Evolutionary conservation across 2,888 invertebrate species (phyloP), one percentile per base, ranked within the genome.

Genomic region (Scelioninae gen. 1): DNA sequence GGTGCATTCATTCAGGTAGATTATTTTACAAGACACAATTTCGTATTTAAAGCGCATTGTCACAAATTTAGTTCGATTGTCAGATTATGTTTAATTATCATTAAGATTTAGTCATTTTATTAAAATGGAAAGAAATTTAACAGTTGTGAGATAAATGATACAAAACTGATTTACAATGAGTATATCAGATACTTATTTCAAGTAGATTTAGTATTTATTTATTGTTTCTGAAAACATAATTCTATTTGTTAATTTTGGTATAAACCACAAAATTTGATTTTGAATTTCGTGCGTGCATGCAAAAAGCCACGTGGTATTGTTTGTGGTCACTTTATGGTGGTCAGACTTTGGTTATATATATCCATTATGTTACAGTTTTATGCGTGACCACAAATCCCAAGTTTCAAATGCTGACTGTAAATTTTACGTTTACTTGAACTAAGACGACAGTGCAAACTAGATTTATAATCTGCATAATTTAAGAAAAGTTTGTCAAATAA

Each of bases 301-400:
- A 43, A 32, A 66, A 66, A 38, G 40, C 16, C 23, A 65, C 63
- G 74, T 16, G 23, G 71, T 71, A 76, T 81, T 81, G 45, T 85
- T 89, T 89, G 89, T 88, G 90, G 89, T 89, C 88, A 88, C 65
- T 85, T 76, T 76, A 63, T 75, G 76, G 62, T 80, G 82, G 89
- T 88, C 88, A 86, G 84, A 74, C 63, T 55, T 83, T 83, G 79
- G 83, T 88, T 85, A 78, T 85, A 23, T 23, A 82, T 81, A 81
- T 77, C 83, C 80, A 87, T 88, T 88, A 86, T 86, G 87, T 85
- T 84, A 82, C 85, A 80, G 80, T 86, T 86, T 77, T 82, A 80
- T 75, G 84, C 43, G 68, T 85, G 66, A 90, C 90, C 90, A 86
- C 90, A 89, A 88, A 62, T 86, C 79, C 78, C 43, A 65, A 65